Evolutionary conservation across 2,113 vertebrate species (phyloP).

Genomic region (Stegastes partitus): DNA sequence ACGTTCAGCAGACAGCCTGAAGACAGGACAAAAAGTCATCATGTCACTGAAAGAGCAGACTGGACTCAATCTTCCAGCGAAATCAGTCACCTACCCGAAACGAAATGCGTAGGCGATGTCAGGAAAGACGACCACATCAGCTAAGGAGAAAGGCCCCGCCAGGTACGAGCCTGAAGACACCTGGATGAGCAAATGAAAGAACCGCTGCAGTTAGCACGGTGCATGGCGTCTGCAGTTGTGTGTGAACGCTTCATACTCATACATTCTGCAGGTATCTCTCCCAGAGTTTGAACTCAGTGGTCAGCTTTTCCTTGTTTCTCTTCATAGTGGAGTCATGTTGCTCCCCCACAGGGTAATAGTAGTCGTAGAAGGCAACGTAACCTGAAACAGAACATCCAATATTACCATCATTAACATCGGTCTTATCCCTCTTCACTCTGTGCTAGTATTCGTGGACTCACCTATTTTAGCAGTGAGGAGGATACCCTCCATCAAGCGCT

Average conservation of each 20-base stretch:
- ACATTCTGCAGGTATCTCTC: slow-evolving; percentile 77
- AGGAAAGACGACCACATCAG: slow-evolving; percentile 48
- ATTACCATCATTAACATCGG: not conserved
- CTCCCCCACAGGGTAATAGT: slow-evolving; percentile 72
- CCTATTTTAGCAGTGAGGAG: slow-evolving; percentile 73
- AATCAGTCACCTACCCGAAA: slow-evolving; percentile 35
- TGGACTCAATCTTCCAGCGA: not conserved
- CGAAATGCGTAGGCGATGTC: slow-evolving; percentile 44
- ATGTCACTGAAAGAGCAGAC: not conserved
- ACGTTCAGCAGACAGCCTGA: slow-evolving; percentile 61
- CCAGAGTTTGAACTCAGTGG: slow-evolving; percentile 76
- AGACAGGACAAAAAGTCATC: not conserved
- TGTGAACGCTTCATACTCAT: slow-evolving; percentile 15
- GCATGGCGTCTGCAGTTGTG: not conserved
- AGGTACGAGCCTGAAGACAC: slow-evolving; percentile 55
- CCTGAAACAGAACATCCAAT: slow-evolving; percentile 29
- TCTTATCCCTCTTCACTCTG: not conserved
- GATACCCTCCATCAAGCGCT: slow-evolving; percentile 77
- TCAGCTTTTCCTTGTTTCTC: slow-evolving; percentile 68
- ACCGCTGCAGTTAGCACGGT: not conserved
- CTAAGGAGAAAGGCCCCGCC: slow-evolving; percentile 57
- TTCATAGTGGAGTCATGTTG: slow-evolving; percentile 66
- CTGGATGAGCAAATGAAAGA: slow-evolving; percentile 17
- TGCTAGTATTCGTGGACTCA: slow-evolving; percentile 32
- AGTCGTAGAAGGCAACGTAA: slow-evolving; percentile 53